Conservation (phyloP, 2,888 invertebrate species). For the Andrena praecox region DNA sequence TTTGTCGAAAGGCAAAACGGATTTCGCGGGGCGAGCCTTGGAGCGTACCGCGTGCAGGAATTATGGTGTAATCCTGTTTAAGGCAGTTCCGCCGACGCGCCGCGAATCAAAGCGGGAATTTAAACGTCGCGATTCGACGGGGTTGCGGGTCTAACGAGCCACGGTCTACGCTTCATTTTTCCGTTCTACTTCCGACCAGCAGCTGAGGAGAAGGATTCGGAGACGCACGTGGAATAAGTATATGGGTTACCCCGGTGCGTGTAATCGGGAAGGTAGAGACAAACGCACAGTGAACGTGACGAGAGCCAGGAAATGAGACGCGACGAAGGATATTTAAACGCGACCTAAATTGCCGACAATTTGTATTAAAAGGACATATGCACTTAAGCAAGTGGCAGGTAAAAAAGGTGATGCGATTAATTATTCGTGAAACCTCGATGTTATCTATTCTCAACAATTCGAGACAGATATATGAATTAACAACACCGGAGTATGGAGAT, state of each 20-base stretch:
- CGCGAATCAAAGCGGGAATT: slow-evolving; percentile 64
- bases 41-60: slow-evolving; percentile 56
- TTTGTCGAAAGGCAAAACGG: slow-evolving; percentile 62
- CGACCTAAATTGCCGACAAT: not conserved
- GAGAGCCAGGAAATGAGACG: too few species aligned
- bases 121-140: slow-evolving; percentile 51
- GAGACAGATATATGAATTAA: not conserved
- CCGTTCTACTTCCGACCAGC: slow-evolving; percentile 1
- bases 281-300: not conserved
- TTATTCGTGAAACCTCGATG: not conserved
- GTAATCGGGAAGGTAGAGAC: not conserved
- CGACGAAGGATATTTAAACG: not conserved
- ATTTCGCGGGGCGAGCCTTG: slow-evolving; percentile 45
- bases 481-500: too few species aligned
- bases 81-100: slow-evolving; percentile 42
- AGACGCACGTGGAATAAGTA: not conserved
- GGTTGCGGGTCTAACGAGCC: slow-evolving; percentile 52
- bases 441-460: not conserved
- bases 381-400: not conserved
- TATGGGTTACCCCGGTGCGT: not conserved
- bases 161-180: slow-evolving; percentile 32
- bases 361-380: not conserved
- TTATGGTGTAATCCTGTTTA: slow-evolving; percentile 62
- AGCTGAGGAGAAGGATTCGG: slow-evolving; percentile 6
- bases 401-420: not conserved